Evolutionary conservation across 2,888 invertebrate species (phyloP).

Genomic region (Drosophila algonquin): DNA sequence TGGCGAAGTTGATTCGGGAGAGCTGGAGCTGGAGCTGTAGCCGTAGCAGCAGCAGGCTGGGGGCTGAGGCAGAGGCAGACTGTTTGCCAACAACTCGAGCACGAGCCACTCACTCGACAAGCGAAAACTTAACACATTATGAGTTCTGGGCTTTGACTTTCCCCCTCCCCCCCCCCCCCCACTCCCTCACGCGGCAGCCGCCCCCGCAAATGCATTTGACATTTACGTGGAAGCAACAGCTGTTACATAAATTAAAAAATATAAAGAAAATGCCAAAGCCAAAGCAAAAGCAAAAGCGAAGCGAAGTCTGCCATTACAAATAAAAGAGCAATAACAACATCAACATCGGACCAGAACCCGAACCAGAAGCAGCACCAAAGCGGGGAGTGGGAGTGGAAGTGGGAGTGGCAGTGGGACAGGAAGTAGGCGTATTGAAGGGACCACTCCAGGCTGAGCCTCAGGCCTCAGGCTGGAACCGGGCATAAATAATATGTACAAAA

Average conservation of each 20-base stretch:
- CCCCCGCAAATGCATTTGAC: slow-evolving; percentile 71
- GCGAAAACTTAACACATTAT: slow-evolving; percentile 78
- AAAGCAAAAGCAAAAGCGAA: slow-evolving; percentile 7
- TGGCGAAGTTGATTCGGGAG: slow-evolving; percentile 59
- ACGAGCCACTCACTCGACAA: slow-evolving; percentile 59
- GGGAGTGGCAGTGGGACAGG: slow-evolving; percentile 2
- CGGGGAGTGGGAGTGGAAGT: not conserved
- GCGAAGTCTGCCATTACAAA: slow-evolving; percentile 32
- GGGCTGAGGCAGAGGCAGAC: slow-evolving; percentile 47
- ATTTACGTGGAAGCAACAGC: slow-evolving; percentile 65
- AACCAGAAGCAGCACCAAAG: slow-evolving; percentile 21
- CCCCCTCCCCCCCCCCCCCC: slow-evolving; percentile 21
- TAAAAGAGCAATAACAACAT: slow-evolving; percentile 40
- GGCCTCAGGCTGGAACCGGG: slow-evolving; percentile 42
- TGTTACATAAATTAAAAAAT: slow-evolving; percentile 68
- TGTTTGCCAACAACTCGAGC: slow-evolving; percentile 76
- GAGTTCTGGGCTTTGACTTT: slow-evolving; percentile 53
- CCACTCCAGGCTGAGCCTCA: slow-evolving; percentile 26
- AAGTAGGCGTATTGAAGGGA: slow-evolving; percentile 33
- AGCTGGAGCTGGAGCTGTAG: not conserved
- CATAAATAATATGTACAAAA: slow-evolving; percentile 71
- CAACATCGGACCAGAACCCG: slow-evolving; percentile 50
- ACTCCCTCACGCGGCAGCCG: slow-evolving; percentile 8
- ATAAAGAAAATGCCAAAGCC: slow-evolving; percentile 16
- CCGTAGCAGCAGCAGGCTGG: too few relatives aligned